Evolutionary conservation across 2,113 vertebrate genomes (phyloP).

Genomic region (Cnemophilus loriae): DNA sequence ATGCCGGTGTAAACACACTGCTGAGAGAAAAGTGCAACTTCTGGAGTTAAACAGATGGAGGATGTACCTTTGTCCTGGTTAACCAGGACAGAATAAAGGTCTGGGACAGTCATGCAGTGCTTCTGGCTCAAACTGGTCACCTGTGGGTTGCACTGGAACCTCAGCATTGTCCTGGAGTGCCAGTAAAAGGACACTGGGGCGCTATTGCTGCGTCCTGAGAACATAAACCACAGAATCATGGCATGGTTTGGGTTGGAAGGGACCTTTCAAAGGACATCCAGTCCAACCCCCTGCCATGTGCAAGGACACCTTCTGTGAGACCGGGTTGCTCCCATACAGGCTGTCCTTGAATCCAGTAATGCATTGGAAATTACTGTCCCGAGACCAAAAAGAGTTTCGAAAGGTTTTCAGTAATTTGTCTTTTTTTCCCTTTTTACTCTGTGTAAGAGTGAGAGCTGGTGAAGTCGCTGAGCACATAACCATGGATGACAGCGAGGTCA

Average conservation of each 20-base stretch:
- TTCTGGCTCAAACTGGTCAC: rapidly evolving
- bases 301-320: background rate
- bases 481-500: background rate
- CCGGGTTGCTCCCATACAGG: background rate
- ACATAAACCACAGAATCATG: background rate
- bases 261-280: background rate
- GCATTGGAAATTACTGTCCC: background rate
- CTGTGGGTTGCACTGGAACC: background rate
- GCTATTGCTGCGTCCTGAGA: rapidly evolving
- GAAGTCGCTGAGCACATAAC: background rate
- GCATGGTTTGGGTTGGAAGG: background rate
- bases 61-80: background rate
- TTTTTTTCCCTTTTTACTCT: background rate
- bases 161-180: rapidly evolving
- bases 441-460: background rate
- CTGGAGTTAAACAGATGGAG: background rate
- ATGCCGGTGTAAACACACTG: rapidly evolving
- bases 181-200: rapidly evolving
- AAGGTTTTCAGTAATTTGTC: background rate
- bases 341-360: background rate
- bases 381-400: background rate
- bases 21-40: background rate
- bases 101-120: background rate
- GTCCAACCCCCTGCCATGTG: background rate
- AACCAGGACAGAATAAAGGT: background rate